phyloP scores from a whole-genome alignment of 2,113 vertebrate genomes.

The Tachysurus vachellii region DNA sequence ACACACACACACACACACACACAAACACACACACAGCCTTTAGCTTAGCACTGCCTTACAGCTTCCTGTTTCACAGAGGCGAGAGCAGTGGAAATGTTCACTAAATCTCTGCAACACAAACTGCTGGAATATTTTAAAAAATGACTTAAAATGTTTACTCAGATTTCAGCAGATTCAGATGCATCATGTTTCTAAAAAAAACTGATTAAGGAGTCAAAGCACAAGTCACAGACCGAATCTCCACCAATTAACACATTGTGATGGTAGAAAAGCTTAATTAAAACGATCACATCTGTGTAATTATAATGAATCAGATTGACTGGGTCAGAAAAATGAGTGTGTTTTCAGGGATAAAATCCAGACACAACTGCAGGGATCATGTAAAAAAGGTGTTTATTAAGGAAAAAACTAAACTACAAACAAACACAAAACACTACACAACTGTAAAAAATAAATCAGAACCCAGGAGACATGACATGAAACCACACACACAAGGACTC shows the following conservation, averaged over 20 bases:
- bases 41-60: neutral
- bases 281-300: neutral
- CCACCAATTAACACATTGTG: neutral
- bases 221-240: neutral
- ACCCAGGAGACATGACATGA: too few relatives aligned
- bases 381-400: too few relatives aligned
- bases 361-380: too few relatives aligned
- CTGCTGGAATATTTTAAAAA: neutral
- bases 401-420: too few relatives aligned
- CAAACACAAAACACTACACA: too few relatives aligned
- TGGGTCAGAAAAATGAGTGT: too few relatives aligned
- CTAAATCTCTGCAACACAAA: neutral
- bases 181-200: neutral
- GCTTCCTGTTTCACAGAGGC: neutral
- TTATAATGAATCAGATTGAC: too few relatives aligned
- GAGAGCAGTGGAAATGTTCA: neutral
- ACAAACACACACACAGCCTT: neutral
- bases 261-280: neutral
- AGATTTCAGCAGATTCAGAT: neutral
- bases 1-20: constrained; percentile 15
- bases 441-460: too few relatives aligned
- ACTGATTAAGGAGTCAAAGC: neutral
- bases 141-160: neutral
- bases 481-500: too few relatives aligned
- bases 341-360: too few relatives aligned